phyloP scores from a whole-genome alignment of 2,888 invertebrate species.

The Diadegma fenestrale region DNA sequence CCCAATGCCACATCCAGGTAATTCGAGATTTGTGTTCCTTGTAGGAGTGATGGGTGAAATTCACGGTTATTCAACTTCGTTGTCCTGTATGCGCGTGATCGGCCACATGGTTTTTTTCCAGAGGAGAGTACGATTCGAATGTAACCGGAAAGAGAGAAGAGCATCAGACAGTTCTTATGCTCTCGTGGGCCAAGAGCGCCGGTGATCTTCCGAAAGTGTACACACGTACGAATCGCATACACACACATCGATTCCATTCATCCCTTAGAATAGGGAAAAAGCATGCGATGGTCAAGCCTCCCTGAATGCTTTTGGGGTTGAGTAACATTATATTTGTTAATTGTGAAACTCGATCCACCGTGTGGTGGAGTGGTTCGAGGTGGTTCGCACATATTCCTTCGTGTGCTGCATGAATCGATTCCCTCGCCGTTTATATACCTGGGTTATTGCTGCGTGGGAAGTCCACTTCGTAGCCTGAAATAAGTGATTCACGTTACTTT shows the following conservation, averaged over 20 bases:
- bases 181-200: conserved; percentile 17
- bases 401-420: conserved; percentile 35
- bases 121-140: conserved; percentile 18
- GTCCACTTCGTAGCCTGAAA: conserved; percentile 40
- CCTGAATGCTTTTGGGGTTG: conserved; percentile 73
- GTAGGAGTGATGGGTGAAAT: conserved; percentile 17
- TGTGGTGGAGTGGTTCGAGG: conserved; percentile 41
- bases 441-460: conserved; percentile 60
- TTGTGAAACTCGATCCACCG: conserved; percentile 81
- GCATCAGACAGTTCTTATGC: conserved; percentile 35
- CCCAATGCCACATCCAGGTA: conserved; percentile 38
- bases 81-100: conserved; percentile 49
- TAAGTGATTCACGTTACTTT: conserved; percentile 42
- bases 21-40: conserved; percentile 50
- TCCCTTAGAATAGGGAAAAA: conserved; percentile 37
- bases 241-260: conserved; percentile 56
- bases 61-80: conserved; percentile 33
- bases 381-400: conserved; percentile 25
- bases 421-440: conserved; percentile 58
- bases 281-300: conserved; percentile 77
- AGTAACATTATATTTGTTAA: conserved; percentile 84
- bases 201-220: conserved; percentile 15
- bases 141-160: conserved; percentile 61
- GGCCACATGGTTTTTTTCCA: conserved; percentile 38
- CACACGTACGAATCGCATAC: not conserved